These are phyloP conservation scores for Parasteatoda tepidariorum DNA, from an alignment of 1,140 invertebrate genomes.

Conservation along the genomic window DNA sequence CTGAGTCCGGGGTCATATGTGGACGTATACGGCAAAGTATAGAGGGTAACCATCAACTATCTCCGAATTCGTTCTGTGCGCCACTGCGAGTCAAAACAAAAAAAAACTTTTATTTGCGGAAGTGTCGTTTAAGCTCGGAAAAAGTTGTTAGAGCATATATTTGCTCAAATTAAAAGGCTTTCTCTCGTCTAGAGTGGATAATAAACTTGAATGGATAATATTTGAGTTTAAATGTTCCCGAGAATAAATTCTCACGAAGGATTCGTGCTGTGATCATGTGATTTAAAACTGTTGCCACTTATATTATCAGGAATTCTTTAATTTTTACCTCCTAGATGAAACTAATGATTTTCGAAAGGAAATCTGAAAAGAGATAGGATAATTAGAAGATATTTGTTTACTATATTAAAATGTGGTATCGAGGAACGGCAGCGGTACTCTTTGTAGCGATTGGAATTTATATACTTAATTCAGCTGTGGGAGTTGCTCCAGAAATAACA, in stretches of 20 bases:
- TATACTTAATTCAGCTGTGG: not conserved
- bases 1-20: conserved; percentile 46
- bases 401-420: not conserved
- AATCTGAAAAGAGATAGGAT: not conserved
- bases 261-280: conserved; percentile 1
- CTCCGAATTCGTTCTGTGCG: not conserved
- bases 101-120: not conserved
- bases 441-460: conserved; percentile 37
- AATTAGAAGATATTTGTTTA: not conserved
- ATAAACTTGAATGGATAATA: not conserved
- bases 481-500: conserved; percentile 28
- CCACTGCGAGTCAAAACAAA: conserved; percentile 4
- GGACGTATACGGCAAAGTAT: conserved; percentile 13
- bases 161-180: no score
- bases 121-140: not conserved
- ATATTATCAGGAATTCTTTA: conserved; percentile 1
- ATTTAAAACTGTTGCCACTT: conserved; percentile 13
- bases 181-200: no score
- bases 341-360: not conserved
- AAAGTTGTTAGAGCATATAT: not conserved
- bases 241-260: conserved; percentile 2
- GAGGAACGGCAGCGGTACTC: not conserved
- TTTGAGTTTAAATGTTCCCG: not conserved
- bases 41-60: not conserved
- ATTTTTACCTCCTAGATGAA: not conserved